Evolutionary conservation across 1,140 invertebrate genomes (phyloP).

Genomic region (Drosophila fuyamai): DNA sequence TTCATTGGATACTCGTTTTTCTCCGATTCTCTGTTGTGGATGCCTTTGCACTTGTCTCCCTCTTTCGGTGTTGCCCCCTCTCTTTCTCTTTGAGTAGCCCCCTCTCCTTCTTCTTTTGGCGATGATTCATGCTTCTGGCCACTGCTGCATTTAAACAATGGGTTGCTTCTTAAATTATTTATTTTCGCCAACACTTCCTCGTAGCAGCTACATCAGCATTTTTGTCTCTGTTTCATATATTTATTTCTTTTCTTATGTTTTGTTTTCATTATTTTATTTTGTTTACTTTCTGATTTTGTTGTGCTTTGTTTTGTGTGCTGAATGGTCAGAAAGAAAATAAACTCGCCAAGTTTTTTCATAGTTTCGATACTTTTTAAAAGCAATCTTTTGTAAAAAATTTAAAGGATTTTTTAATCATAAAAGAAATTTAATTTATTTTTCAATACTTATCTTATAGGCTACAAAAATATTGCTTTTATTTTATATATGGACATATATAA

Average conservation of each 20-base stretch:
- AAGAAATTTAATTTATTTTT: too few relatives aligned
- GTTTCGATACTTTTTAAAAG: neutral
- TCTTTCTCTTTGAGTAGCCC: neutral
- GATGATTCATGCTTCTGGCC: constrained; percentile 75
- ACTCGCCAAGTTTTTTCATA: neutral
- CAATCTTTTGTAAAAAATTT: too few relatives aligned
- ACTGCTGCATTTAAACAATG: constrained; percentile 61
- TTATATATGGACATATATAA: too few relatives aligned
- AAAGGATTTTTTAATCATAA: too few relatives aligned
- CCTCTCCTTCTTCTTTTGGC: constrained; percentile 5
- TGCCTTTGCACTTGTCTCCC: constrained; percentile 51
- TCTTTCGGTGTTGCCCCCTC: neutral
- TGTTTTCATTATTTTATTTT: constrained; percentile 44
- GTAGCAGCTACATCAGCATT: constrained; percentile 23
- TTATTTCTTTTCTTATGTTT: constrained; percentile 5
- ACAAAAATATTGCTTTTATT: too few relatives aligned
- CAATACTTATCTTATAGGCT: too few relatives aligned
- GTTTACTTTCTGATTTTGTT: constrained; percentile 45
- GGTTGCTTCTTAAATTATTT: constrained; percentile 52
- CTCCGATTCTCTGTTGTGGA: constrained; percentile 46
- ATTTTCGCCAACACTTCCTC: constrained; percentile 50
- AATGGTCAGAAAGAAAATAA: neutral
- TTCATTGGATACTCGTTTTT: constrained; percentile 38
- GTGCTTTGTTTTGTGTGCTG: constrained; percentile 6
- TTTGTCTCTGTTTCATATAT: constrained; percentile 7